Conservation (phyloP, 2,113 vertebrate genomes). For the Pachyramphus minor region DNA sequence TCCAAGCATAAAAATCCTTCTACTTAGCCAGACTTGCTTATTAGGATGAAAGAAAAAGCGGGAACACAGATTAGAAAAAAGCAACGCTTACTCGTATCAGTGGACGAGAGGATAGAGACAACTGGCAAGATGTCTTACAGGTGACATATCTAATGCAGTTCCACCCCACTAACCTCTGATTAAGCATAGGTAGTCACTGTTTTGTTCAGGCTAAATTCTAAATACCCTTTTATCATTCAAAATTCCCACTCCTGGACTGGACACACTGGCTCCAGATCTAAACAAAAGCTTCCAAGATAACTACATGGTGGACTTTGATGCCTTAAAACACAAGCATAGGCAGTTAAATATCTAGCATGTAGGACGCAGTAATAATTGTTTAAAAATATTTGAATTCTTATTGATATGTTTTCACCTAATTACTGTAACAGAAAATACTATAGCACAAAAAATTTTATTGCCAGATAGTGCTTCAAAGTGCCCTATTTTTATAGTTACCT, state of each 20-base stretch:
- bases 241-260: not conserved
- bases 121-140: not conserved
- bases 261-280: not conserved
- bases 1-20: not conserved
- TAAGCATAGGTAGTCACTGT: not conserved
- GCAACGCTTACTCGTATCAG: fast-evolving
- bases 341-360: not conserved
- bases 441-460: not conserved
- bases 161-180: not conserved
- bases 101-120: not conserved
- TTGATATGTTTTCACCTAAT: not conserved
- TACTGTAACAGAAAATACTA: not conserved
- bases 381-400: not conserved
- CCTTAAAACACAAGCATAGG: not conserved
- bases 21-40: not conserved
- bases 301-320: not conserved
- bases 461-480: not conserved
- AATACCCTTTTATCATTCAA: not conserved
- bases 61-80: not conserved
- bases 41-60: not conserved
- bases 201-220: not conserved
- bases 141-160: not conserved
- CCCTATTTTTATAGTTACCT: not conserved
- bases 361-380: not conserved
- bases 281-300: not conserved